These are phyloP conservation scores for Neogobius melanostomus DNA, from an alignment of 2,113 vertebrate genomes.

Conservation along the genomic window DNA sequence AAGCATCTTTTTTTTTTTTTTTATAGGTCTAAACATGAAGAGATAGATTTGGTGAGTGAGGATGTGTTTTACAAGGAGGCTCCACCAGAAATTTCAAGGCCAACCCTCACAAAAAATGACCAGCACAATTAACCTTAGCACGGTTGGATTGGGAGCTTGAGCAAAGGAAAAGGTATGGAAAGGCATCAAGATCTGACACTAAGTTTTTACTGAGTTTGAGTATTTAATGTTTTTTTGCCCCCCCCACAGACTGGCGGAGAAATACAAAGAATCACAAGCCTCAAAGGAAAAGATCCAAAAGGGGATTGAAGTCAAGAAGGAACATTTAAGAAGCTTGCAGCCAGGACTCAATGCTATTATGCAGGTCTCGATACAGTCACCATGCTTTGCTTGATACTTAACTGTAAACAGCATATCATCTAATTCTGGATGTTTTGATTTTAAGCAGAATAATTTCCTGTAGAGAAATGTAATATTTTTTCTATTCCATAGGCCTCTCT, in stretches of 20 bases:
- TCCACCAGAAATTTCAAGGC: conserved; percentile 87
- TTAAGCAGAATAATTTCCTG: no score
- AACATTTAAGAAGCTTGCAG: conserved; percentile 94
- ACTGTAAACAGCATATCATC: not conserved
- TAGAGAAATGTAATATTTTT: not conserved
- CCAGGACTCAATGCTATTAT: conserved; percentile 95
- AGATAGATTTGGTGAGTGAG: conserved; percentile 91
- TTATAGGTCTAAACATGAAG: conserved; percentile 93
- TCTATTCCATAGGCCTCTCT: conserved; percentile 83
- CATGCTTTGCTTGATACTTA: not conserved
- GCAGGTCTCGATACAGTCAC: conserved; percentile 79
- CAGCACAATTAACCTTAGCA: conserved; percentile 92
- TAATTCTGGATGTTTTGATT: no score
- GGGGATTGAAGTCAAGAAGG: conserved; percentile 96
- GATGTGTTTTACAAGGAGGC: conserved; percentile 92
- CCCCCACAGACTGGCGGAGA: conserved; percentile 86
- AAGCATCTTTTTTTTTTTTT: not conserved
- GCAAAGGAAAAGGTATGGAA: conserved; percentile 89
- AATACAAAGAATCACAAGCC: conserved; percentile 88
- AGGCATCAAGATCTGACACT: not conserved
- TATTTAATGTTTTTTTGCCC: not conserved
- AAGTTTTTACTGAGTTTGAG: not conserved
- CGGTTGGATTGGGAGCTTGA: conserved; percentile 99
- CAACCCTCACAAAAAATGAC: conserved; percentile 83
- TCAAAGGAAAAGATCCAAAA: conserved; percentile 96